phyloP scores from a whole-genome alignment of 1,140 invertebrate species.

The Dendroctonus ponderosae region DNA sequence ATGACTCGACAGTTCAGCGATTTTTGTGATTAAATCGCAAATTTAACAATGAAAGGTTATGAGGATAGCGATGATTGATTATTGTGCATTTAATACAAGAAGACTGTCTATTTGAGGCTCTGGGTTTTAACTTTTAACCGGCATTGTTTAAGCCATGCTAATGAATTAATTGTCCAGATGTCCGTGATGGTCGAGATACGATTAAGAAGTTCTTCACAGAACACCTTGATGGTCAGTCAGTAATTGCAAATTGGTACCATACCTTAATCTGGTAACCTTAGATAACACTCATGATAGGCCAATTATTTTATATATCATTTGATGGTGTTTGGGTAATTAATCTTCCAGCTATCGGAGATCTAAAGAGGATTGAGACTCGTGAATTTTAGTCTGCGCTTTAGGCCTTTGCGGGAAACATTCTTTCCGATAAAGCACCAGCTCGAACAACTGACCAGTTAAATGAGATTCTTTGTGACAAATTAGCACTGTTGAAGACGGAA shows the following conservation, averaged over 20 bases:
- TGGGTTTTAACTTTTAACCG: not conserved
- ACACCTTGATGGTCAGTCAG: constrained; percentile 11
- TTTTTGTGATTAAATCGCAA: too few relatives aligned
- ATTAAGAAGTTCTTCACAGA: constrained; percentile 6
- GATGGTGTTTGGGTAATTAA: constrained; percentile 2
- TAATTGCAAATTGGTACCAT: constrained; percentile 7
- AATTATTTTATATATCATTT: not conserved
- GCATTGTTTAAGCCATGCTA: constrained; percentile 2
- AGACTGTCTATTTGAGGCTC: too few relatives aligned
- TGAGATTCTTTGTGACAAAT: not conserved
- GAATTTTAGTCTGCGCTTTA: not conserved
- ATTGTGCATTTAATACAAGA: too few relatives aligned
- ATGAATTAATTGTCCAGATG: constrained; percentile 20
- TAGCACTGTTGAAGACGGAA: not conserved
- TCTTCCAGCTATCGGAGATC: not conserved
- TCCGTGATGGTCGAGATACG: constrained; percentile 12
- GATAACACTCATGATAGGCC: not conserved
- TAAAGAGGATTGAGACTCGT: not conserved
- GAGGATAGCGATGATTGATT: too few relatives aligned
- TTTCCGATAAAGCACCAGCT: not conserved
- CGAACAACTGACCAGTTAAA: not conserved
- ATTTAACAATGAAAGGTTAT: too few relatives aligned
- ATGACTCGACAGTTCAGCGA: too few relatives aligned
- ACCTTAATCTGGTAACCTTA: constrained; percentile 15
- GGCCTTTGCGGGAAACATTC: too few relatives aligned